Conservation (phyloP, 2,797 vertebrate species). For the Prunella strophiata region DNA sequence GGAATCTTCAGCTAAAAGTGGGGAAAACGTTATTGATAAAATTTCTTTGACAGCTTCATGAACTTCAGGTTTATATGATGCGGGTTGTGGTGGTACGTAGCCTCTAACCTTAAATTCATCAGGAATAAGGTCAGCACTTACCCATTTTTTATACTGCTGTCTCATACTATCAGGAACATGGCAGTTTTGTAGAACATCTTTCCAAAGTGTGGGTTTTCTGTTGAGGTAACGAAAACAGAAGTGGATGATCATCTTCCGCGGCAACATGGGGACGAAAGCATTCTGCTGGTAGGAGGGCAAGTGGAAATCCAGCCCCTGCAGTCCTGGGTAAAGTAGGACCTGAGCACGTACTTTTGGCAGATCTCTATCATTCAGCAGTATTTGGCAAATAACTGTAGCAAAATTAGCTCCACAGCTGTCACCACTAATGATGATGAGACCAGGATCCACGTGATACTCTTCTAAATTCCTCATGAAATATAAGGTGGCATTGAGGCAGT, state of each 20-base stretch:
- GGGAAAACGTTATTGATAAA: constrained; percentile 74
- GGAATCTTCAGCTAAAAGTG: constrained; percentile 79
- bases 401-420: constrained; percentile 85
- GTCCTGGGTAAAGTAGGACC: constrained; percentile 82
- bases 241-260: constrained; percentile 62
- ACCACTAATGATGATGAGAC: constrained; percentile 80
- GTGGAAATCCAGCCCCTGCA: constrained; percentile 85
- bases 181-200: constrained; percentile 73
- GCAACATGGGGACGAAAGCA: constrained; percentile 80
- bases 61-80: constrained; percentile 72
- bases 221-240: constrained; percentile 79
- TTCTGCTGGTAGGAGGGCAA: constrained; percentile 89
- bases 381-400: constrained; percentile 79
- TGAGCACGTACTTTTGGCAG: constrained; percentile 85
- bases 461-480: constrained; percentile 84
- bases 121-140: constrained; percentile 81
- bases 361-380: constrained; percentile 58
- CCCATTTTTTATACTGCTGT: constrained; percentile 77
- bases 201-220: constrained; percentile 67
- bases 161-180: constrained; percentile 80
- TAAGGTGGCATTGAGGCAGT: constrained; percentile 78
- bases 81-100: not conserved
- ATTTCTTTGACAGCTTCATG: constrained; percentile 70
- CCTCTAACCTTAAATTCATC: constrained; percentile 75
- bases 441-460: constrained; percentile 81